phyloP scores from a whole-genome alignment of 1,140 invertebrate species.

The Samia ricini region DNA sequence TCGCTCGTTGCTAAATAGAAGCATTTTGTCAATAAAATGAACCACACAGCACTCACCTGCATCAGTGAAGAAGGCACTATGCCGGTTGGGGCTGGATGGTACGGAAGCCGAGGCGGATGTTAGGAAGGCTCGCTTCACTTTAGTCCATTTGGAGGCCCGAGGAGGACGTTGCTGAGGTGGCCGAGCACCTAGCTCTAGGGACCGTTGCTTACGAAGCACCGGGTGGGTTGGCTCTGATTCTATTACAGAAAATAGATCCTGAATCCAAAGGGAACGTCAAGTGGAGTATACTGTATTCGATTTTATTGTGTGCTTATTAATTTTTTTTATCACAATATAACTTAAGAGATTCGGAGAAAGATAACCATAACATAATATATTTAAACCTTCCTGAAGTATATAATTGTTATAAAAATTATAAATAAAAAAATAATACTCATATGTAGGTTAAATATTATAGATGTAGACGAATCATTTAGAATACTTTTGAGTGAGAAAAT shows the following conservation, averaged over 20 bases:
- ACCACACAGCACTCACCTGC: constrained; percentile 63
- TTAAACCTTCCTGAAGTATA: too few species aligned
- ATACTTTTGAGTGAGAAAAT: too few species aligned
- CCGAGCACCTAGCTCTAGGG: constrained; percentile 61
- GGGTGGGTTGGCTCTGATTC: constrained; percentile 70
- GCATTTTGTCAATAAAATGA: background rate
- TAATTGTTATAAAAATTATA: too few species aligned
- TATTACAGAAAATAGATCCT: constrained; percentile 13
- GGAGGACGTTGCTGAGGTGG: constrained; percentile 48
- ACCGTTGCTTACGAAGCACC: constrained; percentile 70
- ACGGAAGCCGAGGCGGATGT: constrained; percentile 80
- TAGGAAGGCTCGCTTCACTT: constrained; percentile 85
- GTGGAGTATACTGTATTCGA: background rate
- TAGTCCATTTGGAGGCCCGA: constrained; percentile 82
- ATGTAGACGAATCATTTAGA: too few species aligned
- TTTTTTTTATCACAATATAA: too few species aligned
- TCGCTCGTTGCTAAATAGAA: background rate
- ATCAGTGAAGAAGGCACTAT: constrained; percentile 80
- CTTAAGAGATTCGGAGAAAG: too few species aligned
- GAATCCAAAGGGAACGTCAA: background rate
- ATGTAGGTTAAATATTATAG: too few species aligned
- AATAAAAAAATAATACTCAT: too few species aligned
- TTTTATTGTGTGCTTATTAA: too few species aligned
- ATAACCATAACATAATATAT: too few species aligned
- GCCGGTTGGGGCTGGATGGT: constrained; percentile 82